Base-by-base conservation (phyloP, 2,113 vertebrate genomes). In the Pelodiscus sinensis region DNA sequence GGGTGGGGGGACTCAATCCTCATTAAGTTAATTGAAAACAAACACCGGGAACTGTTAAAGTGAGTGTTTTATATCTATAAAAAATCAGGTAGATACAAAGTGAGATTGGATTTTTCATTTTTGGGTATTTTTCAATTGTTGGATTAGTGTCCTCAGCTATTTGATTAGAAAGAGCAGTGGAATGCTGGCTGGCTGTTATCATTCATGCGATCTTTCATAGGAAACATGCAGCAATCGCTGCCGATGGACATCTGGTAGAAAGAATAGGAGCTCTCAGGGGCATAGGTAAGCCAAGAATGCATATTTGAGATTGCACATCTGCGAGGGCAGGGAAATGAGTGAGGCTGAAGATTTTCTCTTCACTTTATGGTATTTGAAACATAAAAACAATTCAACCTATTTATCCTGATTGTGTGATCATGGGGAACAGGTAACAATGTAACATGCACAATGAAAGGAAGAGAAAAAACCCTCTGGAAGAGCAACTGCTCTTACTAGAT, bases 1-100 rank as follows among this genome's bases (percentile, higher is more conserved):
- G 25, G 82, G 56, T 56, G 62, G 79, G 92, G 78, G 4, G 29
- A 89, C 93, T 90, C 22, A 0, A 73, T 85, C 71, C 84, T 57
- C 84, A 50, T 95, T 75, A 57, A 21, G 4, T 81, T 94, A n/a
- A 92, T 29, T 84, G 54, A 93, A 65, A 87, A 29, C 8, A 84
- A 80, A 83, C 83, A 44, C 83, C 44, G 58, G 4, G 62, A 14
- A 22, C 5, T 78, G 58, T 95, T 68, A 3, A 50, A 80, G 65
- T 91, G 86, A 82, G 0, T 13, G 51, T 62, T 89, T 88, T 55
- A 91, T 84, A 92, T 62, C 18, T 50, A 15, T 81, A 79, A 7
- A 3, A 13, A 81, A 68, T 0, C 16, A 27, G 38, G 57, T 6
- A 35, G 50, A 2, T 4, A 82, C 21, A 9, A 77, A 81, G 3